Percentiles rank a stretch among this genome's conserved stretches.
Conservation (phyloP, 2,888 invertebrate species). For the Metopia argyrocephala region DNA sequence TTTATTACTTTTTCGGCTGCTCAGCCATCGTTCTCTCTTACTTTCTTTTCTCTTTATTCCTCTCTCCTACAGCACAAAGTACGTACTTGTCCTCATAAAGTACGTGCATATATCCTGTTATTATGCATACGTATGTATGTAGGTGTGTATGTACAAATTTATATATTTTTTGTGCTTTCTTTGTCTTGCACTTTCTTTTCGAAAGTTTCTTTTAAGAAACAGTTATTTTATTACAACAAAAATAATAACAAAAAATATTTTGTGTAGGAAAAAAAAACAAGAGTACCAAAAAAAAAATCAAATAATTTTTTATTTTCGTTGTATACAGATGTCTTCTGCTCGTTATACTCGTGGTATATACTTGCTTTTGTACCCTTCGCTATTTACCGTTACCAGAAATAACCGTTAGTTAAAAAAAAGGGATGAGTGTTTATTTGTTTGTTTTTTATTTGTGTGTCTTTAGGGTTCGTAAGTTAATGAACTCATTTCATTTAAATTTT, state of each 20-base stretch:
- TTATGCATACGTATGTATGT: conserved; percentile 40
- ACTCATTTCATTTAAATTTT: conserved; percentile 59
- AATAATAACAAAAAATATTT: too few species aligned
- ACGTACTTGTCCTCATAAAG: neutral
- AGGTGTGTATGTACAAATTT: too few species aligned
- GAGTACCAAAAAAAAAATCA: neutral
- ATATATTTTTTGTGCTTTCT: neutral
- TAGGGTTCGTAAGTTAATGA: conserved; percentile 64
- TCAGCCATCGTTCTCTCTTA: too few species aligned
- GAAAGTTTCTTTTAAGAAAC: neutral
- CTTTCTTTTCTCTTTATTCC: neutral
- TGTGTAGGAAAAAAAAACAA: too few species aligned
- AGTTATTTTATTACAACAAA: neutral
- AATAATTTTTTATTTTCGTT: neutral
- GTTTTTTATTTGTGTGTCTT: conserved; percentile 50
- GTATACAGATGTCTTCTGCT: neutral
- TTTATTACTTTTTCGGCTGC: neutral
- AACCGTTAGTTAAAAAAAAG: conserved; percentile 58
- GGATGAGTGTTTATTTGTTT: conserved; percentile 47
- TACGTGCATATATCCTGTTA: conserved; percentile 26
- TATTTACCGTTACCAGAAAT: conserved; percentile 2
- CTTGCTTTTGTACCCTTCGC: neutral
- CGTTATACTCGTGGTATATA: neutral
- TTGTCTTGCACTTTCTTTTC: conserved; percentile 52
- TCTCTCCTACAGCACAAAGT: neutral